Conservation (phyloP, 2,888 invertebrate genomes). For the Eremobia ochroleuca region DNA sequence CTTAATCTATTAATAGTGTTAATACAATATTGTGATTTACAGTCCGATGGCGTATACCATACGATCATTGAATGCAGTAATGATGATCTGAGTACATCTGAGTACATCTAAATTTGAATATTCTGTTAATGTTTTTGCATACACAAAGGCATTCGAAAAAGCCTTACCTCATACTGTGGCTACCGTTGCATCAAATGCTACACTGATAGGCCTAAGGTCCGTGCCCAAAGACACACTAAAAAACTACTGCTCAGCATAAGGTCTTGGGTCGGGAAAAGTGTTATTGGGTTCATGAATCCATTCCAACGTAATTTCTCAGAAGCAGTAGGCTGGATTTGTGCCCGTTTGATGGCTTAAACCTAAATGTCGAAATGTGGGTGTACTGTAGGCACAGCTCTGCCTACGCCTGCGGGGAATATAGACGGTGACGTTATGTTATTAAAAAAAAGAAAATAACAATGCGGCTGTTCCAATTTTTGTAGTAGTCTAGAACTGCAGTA, state of each 20-base stretch:
- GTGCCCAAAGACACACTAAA: not conserved
- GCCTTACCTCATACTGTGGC: not conserved
- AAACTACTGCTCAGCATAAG: not conserved
- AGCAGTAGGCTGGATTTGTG: too few species aligned
- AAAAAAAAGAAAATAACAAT: not conserved
- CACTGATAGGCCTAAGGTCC: not conserved
- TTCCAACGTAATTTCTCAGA: too few species aligned
- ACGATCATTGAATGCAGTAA: not conserved
- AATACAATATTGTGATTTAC: slow-evolving; percentile 26
- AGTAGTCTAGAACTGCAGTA: not conserved
- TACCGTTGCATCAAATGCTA: not conserved
- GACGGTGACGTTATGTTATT: not conserved
- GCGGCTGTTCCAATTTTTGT: not conserved
- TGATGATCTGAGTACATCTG: slow-evolving; percentile 46
- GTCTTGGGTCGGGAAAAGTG: not conserved
- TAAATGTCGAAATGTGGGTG: not conserved
- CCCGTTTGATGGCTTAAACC: not conserved
- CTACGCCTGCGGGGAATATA: not conserved
- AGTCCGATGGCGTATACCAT: slow-evolving; percentile 48
- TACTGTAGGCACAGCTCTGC: not conserved
- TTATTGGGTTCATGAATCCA: not conserved
- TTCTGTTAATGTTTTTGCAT: not conserved
- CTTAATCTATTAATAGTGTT: slow-evolving; percentile 21
- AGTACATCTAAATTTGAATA: slow-evolving; percentile 26
- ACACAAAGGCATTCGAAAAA: not conserved